A percentile compares a stretch with the other conserved stretches of the same genome.
These are phyloP conservation scores for Sesia bembeciformis DNA, from an alignment of 2,888 invertebrate species.

Conservation along the genomic window DNA sequence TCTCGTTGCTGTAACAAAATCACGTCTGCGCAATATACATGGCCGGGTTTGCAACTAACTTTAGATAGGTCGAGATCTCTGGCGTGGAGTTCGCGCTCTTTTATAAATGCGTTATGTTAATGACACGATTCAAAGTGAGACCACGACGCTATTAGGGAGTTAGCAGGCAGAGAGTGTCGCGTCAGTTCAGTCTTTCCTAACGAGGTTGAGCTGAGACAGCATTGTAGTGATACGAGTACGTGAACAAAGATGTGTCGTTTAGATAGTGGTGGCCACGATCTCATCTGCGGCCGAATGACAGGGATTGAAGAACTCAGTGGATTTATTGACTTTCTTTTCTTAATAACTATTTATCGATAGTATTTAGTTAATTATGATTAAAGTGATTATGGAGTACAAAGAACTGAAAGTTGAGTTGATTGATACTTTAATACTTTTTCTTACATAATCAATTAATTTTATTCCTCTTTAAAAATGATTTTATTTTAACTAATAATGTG, in stretches of 20 bases:
- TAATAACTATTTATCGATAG: neutral
- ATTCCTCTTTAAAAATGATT: too few species aligned
- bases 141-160: neutral
- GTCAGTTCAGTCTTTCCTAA: neutral
- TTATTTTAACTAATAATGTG: too few species aligned
- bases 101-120: neutral
- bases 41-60: too few species aligned
- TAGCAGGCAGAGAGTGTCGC: neutral
- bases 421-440: too few species aligned
- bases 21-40: too few species aligned
- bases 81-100: neutral
- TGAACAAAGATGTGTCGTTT: slow-evolving; percentile 26
- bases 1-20: too few species aligned
- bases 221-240: slow-evolving; percentile 22
- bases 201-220: neutral
- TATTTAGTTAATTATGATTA: neutral
- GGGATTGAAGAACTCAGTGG: slow-evolving; percentile 5
- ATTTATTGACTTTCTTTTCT: slow-evolving; percentile 9
- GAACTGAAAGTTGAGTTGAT: too few species aligned
- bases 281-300: slow-evolving; percentile 11
- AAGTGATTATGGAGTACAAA: too few species aligned
- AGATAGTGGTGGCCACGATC: slow-evolving; percentile 33
- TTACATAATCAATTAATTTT: too few species aligned
- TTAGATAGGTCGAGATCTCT: neutral
- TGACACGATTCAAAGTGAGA: neutral